A percentile compares a stretch with the other conserved stretches of the same genome.
Evolutionary conservation across 64 coral and sea anemone species (phyloP).

Genomic region (Cladopsammia gracilis): DNA sequence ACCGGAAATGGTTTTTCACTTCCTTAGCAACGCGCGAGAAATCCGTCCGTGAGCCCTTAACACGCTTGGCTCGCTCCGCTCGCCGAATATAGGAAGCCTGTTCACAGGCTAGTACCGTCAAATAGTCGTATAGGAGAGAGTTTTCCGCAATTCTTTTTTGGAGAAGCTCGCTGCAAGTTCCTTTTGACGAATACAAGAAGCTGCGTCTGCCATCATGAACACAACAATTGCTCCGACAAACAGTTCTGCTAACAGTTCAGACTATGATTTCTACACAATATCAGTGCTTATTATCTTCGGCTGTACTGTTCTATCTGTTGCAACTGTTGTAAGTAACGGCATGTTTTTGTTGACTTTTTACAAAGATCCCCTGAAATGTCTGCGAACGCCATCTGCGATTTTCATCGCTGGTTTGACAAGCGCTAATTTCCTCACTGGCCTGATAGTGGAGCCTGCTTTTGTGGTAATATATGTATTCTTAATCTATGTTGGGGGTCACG

Average conservation of each 20-base stretch:
- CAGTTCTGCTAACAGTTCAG: no score
- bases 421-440: conserved; percentile 51
- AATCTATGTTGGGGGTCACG: neutral
- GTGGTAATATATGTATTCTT: neutral
- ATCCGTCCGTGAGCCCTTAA: no score
- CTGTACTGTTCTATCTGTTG: conserved; percentile 11
- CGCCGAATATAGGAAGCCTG: no score
- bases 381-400: conserved; percentile 50
- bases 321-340: conserved; percentile 64
- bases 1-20: no score
- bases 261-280: neutral
- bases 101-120: no score
- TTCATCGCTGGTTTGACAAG: conserved; percentile 55
- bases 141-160: neutral
- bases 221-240: neutral
- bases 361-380: conserved; percentile 88
- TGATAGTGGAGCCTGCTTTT: conserved; percentile 65
- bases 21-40: no score
- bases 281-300: neutral
- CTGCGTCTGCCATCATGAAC: neutral
- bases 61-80: no score
- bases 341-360: conserved; percentile 68
- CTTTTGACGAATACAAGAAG: no score
- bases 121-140: neutral
- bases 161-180: no score